Percentiles rank a stretch among this genome's conserved stretches.
Conservation (phyloP, 2,797 vertebrate genomes). For the Helostoma temminkii region DNA sequence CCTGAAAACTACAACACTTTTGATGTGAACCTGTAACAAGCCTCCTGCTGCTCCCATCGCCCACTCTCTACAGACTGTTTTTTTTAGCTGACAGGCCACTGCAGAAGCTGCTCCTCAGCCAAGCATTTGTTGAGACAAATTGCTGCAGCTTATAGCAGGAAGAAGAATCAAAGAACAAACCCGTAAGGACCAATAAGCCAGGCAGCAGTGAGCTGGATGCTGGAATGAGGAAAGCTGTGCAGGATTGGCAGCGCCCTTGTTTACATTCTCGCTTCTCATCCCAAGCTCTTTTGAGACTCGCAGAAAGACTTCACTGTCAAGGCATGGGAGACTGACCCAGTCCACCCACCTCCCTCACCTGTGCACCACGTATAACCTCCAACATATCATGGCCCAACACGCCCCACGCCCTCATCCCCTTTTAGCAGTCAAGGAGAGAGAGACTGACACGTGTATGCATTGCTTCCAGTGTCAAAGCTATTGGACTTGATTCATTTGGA, state of each 20-base stretch:
- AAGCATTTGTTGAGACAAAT: constrained; percentile 20
- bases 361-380: constrained; percentile 45
- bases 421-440: constrained; percentile 57
- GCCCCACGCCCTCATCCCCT: constrained; percentile 19
- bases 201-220: constrained; percentile 27
- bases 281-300: constrained; percentile 55
- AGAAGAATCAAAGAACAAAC: constrained; percentile 21
- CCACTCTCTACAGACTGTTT: neutral
- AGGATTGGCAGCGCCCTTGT: constrained; percentile 62
- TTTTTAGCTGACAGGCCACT: constrained; percentile 14
- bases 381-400: constrained; percentile 62
- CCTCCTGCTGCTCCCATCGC: neutral
- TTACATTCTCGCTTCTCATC: constrained; percentile 46
- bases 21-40: constrained; percentile 17
- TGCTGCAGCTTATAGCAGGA: constrained; percentile 11
- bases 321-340: constrained; percentile 33
- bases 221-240: constrained; percentile 39
- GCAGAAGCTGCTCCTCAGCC: constrained; percentile 25
- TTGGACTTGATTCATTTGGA: constrained; percentile 52
- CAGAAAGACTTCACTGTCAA: constrained; percentile 46
- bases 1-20: constrained; percentile 1
- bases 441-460: constrained; percentile 76
- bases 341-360: constrained; percentile 18
- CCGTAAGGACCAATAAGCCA: constrained; percentile 40
- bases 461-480: constrained; percentile 72